Evolutionary conservation across 2,113 vertebrate genomes (phyloP).

Genomic region (Dolichotis patagonum): DNA sequence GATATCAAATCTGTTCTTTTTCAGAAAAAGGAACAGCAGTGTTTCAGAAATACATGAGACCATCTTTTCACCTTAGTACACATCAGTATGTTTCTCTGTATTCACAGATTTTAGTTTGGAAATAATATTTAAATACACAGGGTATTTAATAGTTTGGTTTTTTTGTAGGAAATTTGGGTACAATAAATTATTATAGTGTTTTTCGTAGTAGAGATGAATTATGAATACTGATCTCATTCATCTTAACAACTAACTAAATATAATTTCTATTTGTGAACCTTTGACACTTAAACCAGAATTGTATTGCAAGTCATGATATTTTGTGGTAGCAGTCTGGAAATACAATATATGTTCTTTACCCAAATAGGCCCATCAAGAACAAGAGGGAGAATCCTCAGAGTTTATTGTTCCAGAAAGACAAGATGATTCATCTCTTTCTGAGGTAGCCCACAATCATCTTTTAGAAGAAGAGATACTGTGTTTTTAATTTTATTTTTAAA

Average conservation of each 20-base stretch:
- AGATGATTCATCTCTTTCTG: slow-evolving; percentile 64
- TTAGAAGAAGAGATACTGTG: slow-evolving; percentile 1
- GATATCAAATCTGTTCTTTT: slow-evolving; percentile 51
- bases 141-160: slow-evolving; percentile 1
- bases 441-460: slow-evolving; percentile 60
- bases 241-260: slow-evolving; percentile 15
- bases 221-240: slow-evolving; percentile 46
- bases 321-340: background rate
- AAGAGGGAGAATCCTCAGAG: slow-evolving; percentile 70
- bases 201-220: slow-evolving; percentile 38
- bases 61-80: slow-evolving; percentile 31
- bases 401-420: slow-evolving; percentile 67
- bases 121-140: slow-evolving; percentile 24
- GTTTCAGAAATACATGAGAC: slow-evolving; percentile 55
- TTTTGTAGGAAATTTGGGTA: slow-evolving; percentile 11
- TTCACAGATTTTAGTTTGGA: background rate
- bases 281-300: slow-evolving; percentile 37
- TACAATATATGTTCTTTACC: slow-evolving; percentile 49
- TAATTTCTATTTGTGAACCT: background rate
- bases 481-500: background rate
- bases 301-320: slow-evolving; percentile 43
- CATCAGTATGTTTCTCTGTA: background rate
- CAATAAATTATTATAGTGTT: slow-evolving; percentile 16
- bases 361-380: slow-evolving; percentile 69
- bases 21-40: background rate